Conservation (phyloP, 2,888 invertebrate species). For the Lithophane leautieri region DNA sequence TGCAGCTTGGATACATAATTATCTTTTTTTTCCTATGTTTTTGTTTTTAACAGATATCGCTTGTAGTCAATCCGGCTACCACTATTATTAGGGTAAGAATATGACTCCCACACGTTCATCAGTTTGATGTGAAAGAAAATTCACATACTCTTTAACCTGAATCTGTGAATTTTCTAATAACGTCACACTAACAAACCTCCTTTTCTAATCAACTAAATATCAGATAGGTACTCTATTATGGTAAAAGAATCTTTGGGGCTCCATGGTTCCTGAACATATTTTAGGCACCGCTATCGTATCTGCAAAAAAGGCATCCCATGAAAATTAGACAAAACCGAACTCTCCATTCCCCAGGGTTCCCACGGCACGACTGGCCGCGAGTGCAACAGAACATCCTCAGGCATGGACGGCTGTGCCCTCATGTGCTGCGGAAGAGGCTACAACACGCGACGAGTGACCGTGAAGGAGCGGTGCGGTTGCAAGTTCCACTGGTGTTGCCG, state of each 20-base stretch:
- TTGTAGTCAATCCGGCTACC: neutral
- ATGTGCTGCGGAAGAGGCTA: conserved; percentile 98
- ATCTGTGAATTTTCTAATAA: neutral
- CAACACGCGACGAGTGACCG: conserved; percentile 94
- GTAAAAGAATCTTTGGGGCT: neutral
- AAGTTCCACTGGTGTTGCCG: conserved; percentile 99
- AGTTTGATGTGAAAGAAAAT: neutral
- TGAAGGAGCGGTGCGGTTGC: conserved; percentile 97
- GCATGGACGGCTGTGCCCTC: conserved; percentile 96
- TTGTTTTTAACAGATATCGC: neutral
- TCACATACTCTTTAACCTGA: neutral
- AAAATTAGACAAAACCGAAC: neutral
- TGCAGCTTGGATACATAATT: neutral
- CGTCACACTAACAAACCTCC: neutral
- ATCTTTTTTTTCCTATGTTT: neutral
- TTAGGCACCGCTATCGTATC: neutral
- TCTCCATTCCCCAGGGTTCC: conserved; percentile 76
- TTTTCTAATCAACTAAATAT: neutral
- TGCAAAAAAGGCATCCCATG: neutral
- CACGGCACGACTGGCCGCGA: conserved; percentile 93
- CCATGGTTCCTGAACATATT: neutral
- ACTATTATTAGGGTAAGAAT: neutral
- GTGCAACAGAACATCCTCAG: conserved; percentile 93
- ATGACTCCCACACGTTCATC: too few relatives aligned
- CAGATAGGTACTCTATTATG: neutral